phyloP scores from a whole-genome alignment of 2,113 vertebrate species.

The Gila orcuttii region DNA sequence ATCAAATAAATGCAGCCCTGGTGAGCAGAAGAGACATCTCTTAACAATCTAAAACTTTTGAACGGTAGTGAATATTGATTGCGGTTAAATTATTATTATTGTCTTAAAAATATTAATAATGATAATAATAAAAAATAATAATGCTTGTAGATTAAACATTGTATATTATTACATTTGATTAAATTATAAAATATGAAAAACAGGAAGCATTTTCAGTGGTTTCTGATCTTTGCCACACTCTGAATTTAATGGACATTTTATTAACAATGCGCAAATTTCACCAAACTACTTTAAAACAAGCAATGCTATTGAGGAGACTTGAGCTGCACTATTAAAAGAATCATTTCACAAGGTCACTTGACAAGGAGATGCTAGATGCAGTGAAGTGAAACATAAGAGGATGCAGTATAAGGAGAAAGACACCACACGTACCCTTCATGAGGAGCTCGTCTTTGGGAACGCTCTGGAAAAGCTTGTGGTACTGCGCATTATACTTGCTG shows the following conservation, averaged over 20 bases:
- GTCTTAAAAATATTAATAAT: no score
- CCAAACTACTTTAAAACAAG: neutral
- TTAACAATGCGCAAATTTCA: neutral
- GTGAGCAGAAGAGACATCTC: no score
- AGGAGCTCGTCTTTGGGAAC: conserved; percentile 90
- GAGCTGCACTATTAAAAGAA: neutral
- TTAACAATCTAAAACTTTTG: no score
- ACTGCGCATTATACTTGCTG: conserved; percentile 96
- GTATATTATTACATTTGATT: neutral
- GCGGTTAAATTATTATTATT: no score
- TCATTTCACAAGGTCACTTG: conserved; percentile 11
- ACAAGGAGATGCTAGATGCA: neutral
- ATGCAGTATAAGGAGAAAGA: neutral
- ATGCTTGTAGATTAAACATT: neutral
- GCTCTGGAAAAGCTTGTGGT: conserved; percentile 95
- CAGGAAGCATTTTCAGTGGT: neutral
- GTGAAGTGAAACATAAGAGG: neutral
- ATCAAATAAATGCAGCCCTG: no score
- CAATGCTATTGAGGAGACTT: neutral
- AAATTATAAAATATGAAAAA: no score
- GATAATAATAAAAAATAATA: neutral
- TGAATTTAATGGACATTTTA: neutral
- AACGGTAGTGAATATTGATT: no score
- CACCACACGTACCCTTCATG: conserved; percentile 85
- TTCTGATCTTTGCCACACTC: neutral